Base-by-base conservation (phyloP, 2,797 vertebrate species). In the Hippocampus kuda region DNA sequence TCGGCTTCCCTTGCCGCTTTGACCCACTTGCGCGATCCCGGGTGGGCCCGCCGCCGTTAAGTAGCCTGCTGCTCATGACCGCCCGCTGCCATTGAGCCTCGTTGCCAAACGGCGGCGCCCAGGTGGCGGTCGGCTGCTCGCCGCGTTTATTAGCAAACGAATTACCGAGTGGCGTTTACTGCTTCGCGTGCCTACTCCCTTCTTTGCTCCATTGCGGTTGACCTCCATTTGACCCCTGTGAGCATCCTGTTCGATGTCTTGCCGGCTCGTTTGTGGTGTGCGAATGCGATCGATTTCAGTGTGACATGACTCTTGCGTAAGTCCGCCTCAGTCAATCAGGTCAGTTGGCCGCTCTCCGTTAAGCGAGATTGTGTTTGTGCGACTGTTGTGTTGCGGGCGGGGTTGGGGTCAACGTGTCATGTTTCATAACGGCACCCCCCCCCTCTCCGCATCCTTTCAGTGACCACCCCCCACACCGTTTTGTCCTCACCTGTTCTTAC, bases 351-450 rank as follows among this genome's bases (percentile, higher is more conserved):
- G 4, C 69, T 62, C 61, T 75, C 16, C 5, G 30, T 78, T 46
- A 67, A 73, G 71, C 69, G 68, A 59, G 51, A 24, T 20, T 65
- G 64, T 48, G 63, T 73, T 30, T 67, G 77, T 82, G 86, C 85
- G 76, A 38, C 34, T 38, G 34, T 38, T 80, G 80, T 84, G 59
- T 79, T 65, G 80, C 77, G 7, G 20, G 20, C 2, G 60, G 15
- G 16, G 27, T 1, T 18, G 34, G 30, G 24, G 26, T 53, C 1
- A 12, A 3, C 15, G 18, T 38, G 30, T 61, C 13, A 48, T 3
- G 59, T 61, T 61, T 61, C 59, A 61, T 61, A 61, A 61, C 13
- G 0, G 11, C 53, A n/a, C 10, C 24, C 6, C 15, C 27, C 30
- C 30, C 30, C 5, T 1, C 15, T 0, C 26, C 26, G 1, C 46